phyloP scores from a whole-genome alignment of 2,797 vertebrate genomes.

The Galaxias olidus region DNA sequence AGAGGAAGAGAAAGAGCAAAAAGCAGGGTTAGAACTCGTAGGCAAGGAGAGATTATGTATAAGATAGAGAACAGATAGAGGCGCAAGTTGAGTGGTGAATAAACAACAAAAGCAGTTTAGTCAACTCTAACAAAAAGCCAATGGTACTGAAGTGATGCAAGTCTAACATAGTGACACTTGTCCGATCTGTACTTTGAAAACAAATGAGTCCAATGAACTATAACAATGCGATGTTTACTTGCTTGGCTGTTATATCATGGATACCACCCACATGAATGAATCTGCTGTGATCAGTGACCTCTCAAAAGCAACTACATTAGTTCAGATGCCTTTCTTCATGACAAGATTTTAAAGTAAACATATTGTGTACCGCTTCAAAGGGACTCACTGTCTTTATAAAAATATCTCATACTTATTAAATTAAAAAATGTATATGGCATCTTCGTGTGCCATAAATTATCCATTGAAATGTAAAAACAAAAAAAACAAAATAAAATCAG shows the following conservation, averaged over 20 bases:
- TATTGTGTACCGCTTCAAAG: not conserved
- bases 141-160: too few species aligned
- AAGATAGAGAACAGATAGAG: not conserved
- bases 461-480: slow-evolving; percentile 7
- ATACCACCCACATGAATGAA: too few species aligned
- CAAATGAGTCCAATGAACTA: not conserved
- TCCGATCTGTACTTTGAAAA: too few species aligned
- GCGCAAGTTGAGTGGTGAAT: not conserved
- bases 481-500: slow-evolving; percentile 22
- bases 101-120: not conserved
- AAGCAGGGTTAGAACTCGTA: slow-evolving; percentile 12
- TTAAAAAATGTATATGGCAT: not conserved
- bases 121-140: too few species aligned
- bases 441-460: slow-evolving; percentile 6
- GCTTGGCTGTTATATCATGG: slow-evolving; percentile 30
- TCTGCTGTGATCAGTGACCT: slow-evolving; percentile 31
- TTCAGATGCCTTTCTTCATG: too few species aligned
- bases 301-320: too few species aligned
- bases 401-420: slow-evolving; percentile 15
- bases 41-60: slow-evolving; percentile 7
- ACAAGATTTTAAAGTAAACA: not conserved
- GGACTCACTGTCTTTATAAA: not conserved
- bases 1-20: slow-evolving; percentile 18
- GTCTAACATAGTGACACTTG: too few species aligned
- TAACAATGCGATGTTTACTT: slow-evolving; percentile 25